These are phyloP conservation scores for Anas bernieri DNA, from an alignment of 2,797 vertebrate genomes.

Conservation along the genomic window DNA sequence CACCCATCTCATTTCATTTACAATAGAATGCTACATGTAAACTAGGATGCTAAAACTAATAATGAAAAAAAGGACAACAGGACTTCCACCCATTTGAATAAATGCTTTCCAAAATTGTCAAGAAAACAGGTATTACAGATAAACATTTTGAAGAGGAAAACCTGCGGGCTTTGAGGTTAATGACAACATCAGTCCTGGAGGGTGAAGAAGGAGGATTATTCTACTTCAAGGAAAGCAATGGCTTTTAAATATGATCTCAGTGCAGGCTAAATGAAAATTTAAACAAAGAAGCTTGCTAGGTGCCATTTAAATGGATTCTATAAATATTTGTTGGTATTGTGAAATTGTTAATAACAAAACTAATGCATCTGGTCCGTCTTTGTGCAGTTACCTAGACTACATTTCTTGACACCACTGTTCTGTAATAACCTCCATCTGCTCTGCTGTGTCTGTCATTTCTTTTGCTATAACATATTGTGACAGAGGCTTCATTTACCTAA, in stretches of 20 bases:
- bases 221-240: slow-evolving; percentile 42
- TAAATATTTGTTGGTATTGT: slow-evolving; percentile 62
- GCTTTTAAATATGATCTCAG: slow-evolving; percentile 42
- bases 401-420: slow-evolving; percentile 76
- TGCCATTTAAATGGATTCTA: slow-evolving; percentile 74
- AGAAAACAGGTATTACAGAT: background rate
- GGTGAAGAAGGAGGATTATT: background rate
- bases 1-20: background rate
- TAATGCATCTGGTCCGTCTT: slow-evolving; percentile 76
- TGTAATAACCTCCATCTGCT: slow-evolving; percentile 82
- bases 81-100: slow-evolving; percentile 11
- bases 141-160: slow-evolving; percentile 48
- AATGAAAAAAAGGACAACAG: background rate
- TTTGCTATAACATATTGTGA: slow-evolving; percentile 81
- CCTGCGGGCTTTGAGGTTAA: slow-evolving; percentile 19
- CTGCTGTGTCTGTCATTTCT: slow-evolving; percentile 78
- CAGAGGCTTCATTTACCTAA: slow-evolving; percentile 84
- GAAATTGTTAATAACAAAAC: slow-evolving; percentile 75
- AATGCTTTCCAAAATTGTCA: background rate
- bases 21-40: background rate
- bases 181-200: slow-evolving; percentile 12
- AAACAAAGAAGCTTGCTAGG: slow-evolving; percentile 64
- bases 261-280: slow-evolving; percentile 64
- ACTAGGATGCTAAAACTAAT: background rate
- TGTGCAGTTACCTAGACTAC: slow-evolving; percentile 79